These are phyloP conservation scores for Stramonita haemastoma DNA, from an alignment of 2,888 invertebrate species.

Conservation along the genomic window DNA sequence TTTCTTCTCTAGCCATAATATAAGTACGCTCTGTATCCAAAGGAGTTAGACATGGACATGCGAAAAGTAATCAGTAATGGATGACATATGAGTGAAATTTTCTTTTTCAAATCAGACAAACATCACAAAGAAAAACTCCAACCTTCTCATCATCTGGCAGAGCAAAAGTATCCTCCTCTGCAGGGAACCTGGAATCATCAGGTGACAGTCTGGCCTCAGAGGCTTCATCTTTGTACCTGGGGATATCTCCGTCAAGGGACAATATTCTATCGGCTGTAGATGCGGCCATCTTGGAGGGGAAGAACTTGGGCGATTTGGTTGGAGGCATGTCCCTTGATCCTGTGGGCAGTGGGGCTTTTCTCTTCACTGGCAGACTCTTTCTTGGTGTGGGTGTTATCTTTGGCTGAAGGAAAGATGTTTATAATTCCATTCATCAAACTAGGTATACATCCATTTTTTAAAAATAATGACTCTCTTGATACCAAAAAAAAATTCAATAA, in stretches of 20 bases:
- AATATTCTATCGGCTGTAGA: background rate
- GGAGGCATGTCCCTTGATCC: conserved; percentile 1
- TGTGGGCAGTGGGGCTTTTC: conserved; percentile 20
- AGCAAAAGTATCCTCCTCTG: background rate
- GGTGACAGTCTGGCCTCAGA: conserved; percentile 37
- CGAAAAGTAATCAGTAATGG: no score
- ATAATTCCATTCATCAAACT: no score
- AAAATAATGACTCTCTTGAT: no score
- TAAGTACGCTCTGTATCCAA: no score
- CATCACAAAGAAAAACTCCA: background rate
- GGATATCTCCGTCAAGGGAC: background rate
- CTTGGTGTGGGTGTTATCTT: conserved; percentile 31
- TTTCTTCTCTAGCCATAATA: no score
- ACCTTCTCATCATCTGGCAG: conserved; percentile 34
- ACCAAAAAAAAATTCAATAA: no score
- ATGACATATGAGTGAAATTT: no score
- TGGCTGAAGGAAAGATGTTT: background rate
- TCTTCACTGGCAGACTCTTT: conserved; percentile 38
- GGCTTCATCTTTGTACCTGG: conserved; percentile 42
- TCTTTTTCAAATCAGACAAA: no score
- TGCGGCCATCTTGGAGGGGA: conserved; percentile 26
- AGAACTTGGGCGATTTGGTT: conserved; percentile 24
- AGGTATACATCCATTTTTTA: no score
- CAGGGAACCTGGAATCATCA: conserved; percentile 29
- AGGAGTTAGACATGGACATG: no score